Evolutionary conservation across 2,113 vertebrate species (phyloP).

Genomic region (Emydocephalus ijimae): DNA sequence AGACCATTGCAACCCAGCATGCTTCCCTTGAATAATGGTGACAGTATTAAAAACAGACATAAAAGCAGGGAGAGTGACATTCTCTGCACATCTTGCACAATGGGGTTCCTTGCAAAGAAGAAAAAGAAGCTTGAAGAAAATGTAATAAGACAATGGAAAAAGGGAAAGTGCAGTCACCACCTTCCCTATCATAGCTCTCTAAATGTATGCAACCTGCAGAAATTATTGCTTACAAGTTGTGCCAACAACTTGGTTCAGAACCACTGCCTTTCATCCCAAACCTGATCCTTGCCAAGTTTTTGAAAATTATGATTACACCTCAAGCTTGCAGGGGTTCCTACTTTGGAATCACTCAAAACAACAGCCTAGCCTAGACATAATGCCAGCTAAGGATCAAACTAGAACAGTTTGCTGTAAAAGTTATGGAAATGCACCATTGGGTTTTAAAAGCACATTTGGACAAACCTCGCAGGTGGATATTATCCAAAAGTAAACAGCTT

Average conservation of each 20-base stretch:
- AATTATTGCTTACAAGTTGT: neutral
- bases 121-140: neutral
- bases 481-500: neutral
- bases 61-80: neutral
- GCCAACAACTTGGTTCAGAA: neutral
- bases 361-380: neutral
- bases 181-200: neutral
- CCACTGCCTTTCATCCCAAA: neutral
- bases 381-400: neutral
- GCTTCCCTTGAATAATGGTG: neutral
- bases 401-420: neutral
- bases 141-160: neutral
- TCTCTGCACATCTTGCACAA: neutral
- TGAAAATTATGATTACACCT: neutral
- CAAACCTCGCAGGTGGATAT: neutral
- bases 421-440: neutral
- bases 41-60: neutral
- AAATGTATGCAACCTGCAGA: neutral
- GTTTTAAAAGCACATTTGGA: neutral
- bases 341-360: neutral
- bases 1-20: neutral
- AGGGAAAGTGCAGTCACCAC: neutral
- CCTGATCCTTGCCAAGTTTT: neutral
- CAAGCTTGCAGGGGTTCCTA: neutral
- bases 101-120: neutral